Conservation (phyloP, 2,797 vertebrate species). For the Clarias laeviceps region DNA sequence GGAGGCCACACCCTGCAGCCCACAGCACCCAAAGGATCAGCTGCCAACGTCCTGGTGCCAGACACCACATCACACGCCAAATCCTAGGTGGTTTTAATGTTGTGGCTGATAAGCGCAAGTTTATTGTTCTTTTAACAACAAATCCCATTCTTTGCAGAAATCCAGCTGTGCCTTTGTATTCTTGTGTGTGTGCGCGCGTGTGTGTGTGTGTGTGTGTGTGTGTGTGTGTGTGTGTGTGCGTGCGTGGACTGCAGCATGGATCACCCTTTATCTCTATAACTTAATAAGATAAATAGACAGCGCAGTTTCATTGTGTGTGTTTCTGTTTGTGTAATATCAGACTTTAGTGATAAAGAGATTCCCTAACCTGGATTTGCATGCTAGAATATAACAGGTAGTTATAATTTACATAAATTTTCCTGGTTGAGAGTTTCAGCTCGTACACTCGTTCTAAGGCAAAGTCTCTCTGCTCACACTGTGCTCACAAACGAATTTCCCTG, state of each 20-base stretch:
- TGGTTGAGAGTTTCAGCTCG: not conserved
- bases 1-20: too few species aligned
- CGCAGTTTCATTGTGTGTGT: not conserved
- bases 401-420: not conserved
- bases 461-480: not conserved
- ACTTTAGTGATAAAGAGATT: not conserved
- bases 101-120: too few species aligned
- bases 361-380: not conserved
- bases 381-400: not conserved
- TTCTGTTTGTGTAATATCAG: not conserved
- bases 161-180: too few species aligned
- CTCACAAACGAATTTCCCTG: not conserved
- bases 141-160: not conserved
- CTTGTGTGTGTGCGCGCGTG: not conserved
- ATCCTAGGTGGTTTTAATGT: too few species aligned
- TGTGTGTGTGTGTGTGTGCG: not conserved
- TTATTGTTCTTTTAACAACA: not conserved
- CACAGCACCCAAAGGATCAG: too few species aligned
- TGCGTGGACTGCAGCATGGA: not conserved
- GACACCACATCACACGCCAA: too few species aligned
- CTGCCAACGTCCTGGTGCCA: too few species aligned
- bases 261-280: not conserved
- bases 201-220: not conserved
- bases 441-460: not conserved
- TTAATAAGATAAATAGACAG: not conserved